Evolutionary conservation across 2,888 invertebrate species (phyloP).

Genomic region (Rotaria magnacalcarata): DNA sequence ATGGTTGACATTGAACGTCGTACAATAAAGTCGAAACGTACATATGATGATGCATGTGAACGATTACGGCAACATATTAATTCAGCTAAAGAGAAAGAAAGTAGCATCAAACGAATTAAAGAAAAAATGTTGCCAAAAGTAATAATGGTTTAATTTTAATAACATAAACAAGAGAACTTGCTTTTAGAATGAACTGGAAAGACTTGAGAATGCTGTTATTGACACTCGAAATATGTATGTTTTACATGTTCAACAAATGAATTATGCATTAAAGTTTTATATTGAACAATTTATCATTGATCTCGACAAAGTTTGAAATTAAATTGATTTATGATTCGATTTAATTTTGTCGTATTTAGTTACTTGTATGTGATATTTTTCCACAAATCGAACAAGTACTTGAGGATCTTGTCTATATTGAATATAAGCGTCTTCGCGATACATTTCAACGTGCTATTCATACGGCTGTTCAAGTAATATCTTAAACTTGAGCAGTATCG

Average conservation of each 20-base stretch:
- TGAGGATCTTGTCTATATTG: not conserved
- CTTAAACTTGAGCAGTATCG: not conserved
- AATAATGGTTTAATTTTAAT: not conserved
- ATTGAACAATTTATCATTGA: conserved; percentile 13
- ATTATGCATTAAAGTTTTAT: conserved; percentile 26
- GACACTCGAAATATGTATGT: conserved; percentile 21
- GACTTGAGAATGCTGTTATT: not conserved
- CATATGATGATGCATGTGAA: conserved; percentile 23
- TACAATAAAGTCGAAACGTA: not conserved
- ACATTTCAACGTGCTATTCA: not conserved
- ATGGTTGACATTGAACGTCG: not conserved
- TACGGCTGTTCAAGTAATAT: not conserved
- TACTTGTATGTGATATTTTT: conserved; percentile 24
- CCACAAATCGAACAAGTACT: not conserved
- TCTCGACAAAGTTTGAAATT: not conserved
- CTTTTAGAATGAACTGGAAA: not conserved
- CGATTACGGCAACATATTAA: not conserved
- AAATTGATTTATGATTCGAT: not conserved
- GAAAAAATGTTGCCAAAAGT: not conserved
- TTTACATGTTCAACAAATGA: not conserved
- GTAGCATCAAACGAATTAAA: not conserved
- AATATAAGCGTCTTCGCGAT: conserved; percentile 9
- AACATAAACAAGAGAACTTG: no score
- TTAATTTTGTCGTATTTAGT: not conserved
- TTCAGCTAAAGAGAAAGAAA: not conserved